A percentile compares a stretch with the other conserved stretches of the same genome.
phyloP scores from a whole-genome alignment of 2,797 vertebrate genomes.

The Phyllotis vaccarum region DNA sequence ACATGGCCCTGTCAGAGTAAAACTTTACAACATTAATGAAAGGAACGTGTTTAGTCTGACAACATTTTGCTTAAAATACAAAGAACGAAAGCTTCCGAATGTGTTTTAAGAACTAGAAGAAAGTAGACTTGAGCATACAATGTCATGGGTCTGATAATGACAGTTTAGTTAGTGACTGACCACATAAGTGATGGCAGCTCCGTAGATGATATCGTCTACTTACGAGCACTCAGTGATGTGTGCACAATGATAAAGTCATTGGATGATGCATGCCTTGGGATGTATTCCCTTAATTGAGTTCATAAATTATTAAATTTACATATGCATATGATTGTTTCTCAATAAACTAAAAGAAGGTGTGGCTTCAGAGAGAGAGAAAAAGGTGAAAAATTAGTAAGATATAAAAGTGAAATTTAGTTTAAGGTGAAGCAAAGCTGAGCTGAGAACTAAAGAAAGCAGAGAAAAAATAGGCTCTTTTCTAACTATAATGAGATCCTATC shows the following conservation, averaged over 20 bases:
- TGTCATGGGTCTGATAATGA: background rate
- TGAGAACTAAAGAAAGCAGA: background rate
- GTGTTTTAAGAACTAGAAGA: background rate
- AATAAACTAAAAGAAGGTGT: background rate
- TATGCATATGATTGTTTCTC: background rate
- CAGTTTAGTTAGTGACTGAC: background rate
- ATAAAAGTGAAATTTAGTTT: background rate
- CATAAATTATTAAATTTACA: background rate
- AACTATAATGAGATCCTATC: background rate
- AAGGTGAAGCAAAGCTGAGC: background rate
- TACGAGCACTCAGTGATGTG: background rate
- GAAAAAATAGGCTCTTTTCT: background rate
- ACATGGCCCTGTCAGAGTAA: constrained; percentile 19
- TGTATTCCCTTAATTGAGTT: background rate
- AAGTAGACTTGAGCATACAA: background rate
- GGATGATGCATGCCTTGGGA: background rate
- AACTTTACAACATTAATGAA: constrained; percentile 43
- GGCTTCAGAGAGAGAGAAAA: background rate
- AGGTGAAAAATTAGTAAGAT: background rate
- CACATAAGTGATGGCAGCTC: background rate
- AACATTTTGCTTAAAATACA: background rate
- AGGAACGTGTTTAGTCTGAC: background rate
- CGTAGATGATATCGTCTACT: background rate
- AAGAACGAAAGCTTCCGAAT: background rate
- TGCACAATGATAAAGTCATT: background rate